Evolutionary conservation across 2,888 invertebrate genomes (phyloP).

Genomic region (Nomada flava): DNA sequence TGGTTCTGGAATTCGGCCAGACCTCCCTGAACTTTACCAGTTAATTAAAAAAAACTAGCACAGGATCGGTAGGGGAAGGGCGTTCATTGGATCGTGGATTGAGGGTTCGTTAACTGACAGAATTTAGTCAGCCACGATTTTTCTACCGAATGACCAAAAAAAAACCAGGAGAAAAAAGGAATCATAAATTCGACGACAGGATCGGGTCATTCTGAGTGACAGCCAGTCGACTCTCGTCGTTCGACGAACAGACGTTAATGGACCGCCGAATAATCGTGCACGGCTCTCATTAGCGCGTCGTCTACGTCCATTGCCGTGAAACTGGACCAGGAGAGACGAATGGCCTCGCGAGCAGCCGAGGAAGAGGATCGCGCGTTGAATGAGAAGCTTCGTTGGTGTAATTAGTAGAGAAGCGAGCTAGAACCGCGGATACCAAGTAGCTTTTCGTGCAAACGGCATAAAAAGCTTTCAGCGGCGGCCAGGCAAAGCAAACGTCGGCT

Average conservation of each 20-base stretch:
- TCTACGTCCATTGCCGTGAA: constrained; percentile 20
- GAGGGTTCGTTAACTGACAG: constrained; percentile 4
- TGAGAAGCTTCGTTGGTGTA: constrained; percentile 74
- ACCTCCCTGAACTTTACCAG: constrained; percentile 22
- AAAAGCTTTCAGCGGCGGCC: constrained; percentile 77
- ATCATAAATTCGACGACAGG: neutral
- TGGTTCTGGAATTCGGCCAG: constrained; percentile 41
- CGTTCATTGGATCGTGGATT: constrained; percentile 18
- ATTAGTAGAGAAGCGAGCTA: constrained; percentile 74
- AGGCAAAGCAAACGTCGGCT: constrained; percentile 77
- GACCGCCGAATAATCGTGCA: constrained; percentile 28
- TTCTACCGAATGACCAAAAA: neutral
- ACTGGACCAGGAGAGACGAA: constrained; percentile 37
- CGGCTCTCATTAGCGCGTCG: constrained; percentile 33
- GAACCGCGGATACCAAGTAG: constrained; percentile 59
- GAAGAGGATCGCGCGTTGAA: constrained; percentile 41
- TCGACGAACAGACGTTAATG: constrained; percentile 22
- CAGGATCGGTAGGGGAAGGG: neutral
- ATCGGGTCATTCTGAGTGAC: neutral
- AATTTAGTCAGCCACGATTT: neutral
- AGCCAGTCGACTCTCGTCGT: neutral
- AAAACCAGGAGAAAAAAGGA: neutral
- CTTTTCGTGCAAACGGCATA: constrained; percentile 65
- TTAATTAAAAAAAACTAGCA: constrained; percentile 39
- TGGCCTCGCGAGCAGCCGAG: constrained; percentile 16